phyloP scores from a whole-genome alignment of 2,113 vertebrate genomes.

The Cairina moschata region DNA sequence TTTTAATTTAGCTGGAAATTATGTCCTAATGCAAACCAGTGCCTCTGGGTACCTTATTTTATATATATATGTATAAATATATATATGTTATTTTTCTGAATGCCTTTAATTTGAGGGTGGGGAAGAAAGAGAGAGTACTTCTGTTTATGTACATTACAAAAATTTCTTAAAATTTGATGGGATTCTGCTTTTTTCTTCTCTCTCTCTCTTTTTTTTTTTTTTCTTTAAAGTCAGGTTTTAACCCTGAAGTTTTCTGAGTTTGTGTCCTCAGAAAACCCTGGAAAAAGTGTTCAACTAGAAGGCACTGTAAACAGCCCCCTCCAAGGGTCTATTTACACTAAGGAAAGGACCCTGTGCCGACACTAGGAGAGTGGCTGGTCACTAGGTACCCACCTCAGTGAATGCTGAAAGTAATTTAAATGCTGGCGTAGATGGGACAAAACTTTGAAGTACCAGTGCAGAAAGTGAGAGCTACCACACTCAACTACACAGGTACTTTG shows the following conservation, averaged over 20 bases:
- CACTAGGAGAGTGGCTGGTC: neutral
- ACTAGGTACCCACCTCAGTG: neutral
- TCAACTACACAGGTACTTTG: neutral
- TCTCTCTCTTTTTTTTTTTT: neutral
- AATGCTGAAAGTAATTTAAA: slow-evolving; percentile 24
- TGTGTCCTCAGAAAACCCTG: neutral
- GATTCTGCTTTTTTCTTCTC: neutral
- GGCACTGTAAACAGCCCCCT: slow-evolving; percentile 17
- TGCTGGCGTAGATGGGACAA: slow-evolving; percentile 45
- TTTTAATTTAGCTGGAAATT: slow-evolving; percentile 72
- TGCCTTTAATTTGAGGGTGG: slow-evolving; percentile 46
- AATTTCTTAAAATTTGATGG: neutral
- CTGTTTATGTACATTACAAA: slow-evolving; percentile 33
- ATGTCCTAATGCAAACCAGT: slow-evolving; percentile 75
- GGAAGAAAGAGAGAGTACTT: slow-evolving; percentile 36
- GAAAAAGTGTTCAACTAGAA: slow-evolving; percentile 33
- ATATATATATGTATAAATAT: slow-evolving; percentile 8
- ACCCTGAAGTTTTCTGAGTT: slow-evolving; percentile 40
- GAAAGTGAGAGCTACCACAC: neutral
- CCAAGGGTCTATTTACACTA: slow-evolving; percentile 9
- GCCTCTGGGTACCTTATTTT: slow-evolving; percentile 79
- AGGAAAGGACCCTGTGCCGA: slow-evolving; percentile 25
- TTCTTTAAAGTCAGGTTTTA: slow-evolving; percentile 1
- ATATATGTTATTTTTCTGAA: slow-evolving; percentile 71
- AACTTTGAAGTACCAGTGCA: neutral